These are phyloP conservation scores for Lepidonotus clava DNA, from an alignment of 2,888 invertebrate genomes.

Conservation along the genomic window DNA sequence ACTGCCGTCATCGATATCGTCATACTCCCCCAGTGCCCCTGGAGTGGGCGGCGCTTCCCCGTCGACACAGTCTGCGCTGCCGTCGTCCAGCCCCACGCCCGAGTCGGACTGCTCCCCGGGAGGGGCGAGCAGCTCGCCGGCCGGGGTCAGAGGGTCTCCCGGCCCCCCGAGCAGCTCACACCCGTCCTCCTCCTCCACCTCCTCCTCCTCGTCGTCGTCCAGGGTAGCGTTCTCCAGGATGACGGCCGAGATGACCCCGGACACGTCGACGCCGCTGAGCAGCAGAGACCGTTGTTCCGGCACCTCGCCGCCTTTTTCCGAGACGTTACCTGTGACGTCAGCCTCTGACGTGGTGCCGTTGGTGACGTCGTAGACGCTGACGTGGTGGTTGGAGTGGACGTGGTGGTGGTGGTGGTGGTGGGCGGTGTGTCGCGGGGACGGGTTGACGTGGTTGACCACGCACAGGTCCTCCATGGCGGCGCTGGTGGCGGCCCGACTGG, in stretches of 20 bases:
- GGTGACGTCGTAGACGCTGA: background rate
- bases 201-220: too few species aligned
- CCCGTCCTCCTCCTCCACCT: background rate
- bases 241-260: background rate
- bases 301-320: background rate
- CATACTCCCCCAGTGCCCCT: too few species aligned
- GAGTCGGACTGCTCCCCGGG: background rate
- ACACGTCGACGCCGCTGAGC: background rate
- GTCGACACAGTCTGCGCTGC: too few species aligned
- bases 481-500: background rate
- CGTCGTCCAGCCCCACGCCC: background rate
- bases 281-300: background rate
- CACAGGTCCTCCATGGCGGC: background rate
- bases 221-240: background rate
- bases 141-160: too few species aligned
- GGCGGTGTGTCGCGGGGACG: background rate
- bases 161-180: too few species aligned
- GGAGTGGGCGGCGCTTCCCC: too few species aligned
- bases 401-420: background rate
- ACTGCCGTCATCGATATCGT: too few species aligned
- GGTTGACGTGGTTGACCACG: constrained; percentile 32
- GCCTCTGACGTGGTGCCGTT: background rate
- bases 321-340: background rate
- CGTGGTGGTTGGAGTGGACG: background rate
- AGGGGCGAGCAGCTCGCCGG: background rate